Base-by-base conservation (phyloP, 2,797 vertebrate genomes). In the Acomys russatus region DNA sequence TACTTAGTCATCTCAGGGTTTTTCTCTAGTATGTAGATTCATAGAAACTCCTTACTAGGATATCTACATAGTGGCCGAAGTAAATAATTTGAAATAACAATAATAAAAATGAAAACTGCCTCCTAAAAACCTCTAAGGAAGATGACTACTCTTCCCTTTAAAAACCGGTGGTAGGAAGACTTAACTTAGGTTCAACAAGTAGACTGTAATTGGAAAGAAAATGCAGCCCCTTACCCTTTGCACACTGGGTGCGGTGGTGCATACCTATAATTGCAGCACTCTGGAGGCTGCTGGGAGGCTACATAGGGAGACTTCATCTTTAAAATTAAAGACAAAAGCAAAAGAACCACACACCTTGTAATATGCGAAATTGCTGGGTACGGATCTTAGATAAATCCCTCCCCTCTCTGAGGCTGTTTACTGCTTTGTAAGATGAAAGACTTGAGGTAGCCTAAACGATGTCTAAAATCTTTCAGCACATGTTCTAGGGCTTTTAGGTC, bases 11-110 rank as follows among this genome's bases (percentile, higher is more conserved):
- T 87, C 51, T 84, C 28, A 64, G 64, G 49, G 18, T 18, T 44
- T 51, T 83, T 54, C 28, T 91, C 20, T 64, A 83, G 35, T 61
- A 56, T 88, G 17, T 49, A 77, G 85, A 77, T 82, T 91, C 94
- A 78, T 68, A 64, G 88, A 87, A 91, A 90, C 68, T 20, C 28
- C 30, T 82, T 93, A 54, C 51, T 77, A 88, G 77, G 35, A 79
- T 30, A 30, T 44, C 35, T 85, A 70, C 78, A 3, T 59, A 84
- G 20, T 93, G 87, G 68, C 61, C 56, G 74, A 82, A 93, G 71
- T 49, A 35, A 28, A n/a, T 71, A 91, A 78, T 92, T 94, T 94
- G 84, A 96, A 96, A 82, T 94, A 44, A 90, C 9, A 80, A 76
- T n/a, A 93, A 93, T 73, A 73, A 82, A 89, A 92, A 88, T 11